Percentiles rank a stretch among this genome's conserved stretches.
These are phyloP conservation scores for Osedax fenrisi DNA, from an alignment of 2,888 invertebrate species.

Conservation along the genomic window DNA sequence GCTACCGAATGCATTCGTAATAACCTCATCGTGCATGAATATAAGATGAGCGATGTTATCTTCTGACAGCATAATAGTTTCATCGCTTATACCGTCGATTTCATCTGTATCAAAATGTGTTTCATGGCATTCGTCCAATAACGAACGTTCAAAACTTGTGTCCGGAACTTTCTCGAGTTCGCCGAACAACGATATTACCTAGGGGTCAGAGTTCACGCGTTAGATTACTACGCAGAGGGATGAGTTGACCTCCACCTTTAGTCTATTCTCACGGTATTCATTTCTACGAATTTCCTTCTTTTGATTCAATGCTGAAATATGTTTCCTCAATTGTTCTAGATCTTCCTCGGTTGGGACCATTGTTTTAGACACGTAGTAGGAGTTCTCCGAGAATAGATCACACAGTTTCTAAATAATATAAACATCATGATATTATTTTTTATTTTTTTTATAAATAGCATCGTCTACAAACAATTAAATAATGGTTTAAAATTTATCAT, in stretches of 20 bases:
- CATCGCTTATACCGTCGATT: background rate
- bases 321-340: background rate
- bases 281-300: background rate
- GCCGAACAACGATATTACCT: background rate
- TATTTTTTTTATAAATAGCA: no score
- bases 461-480: no score
- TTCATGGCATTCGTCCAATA: background rate
- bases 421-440: no score
- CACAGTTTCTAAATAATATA: no score
- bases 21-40: background rate
- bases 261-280: background rate
- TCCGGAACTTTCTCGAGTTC: background rate
- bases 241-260: background rate
- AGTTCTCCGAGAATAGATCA: background rate
- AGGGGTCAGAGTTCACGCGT: background rate
- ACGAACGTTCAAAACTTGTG: background rate
- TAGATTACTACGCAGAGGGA: background rate
- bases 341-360: background rate
- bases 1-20: no score
- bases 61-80: background rate
- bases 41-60: background rate
- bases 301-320: background rate
- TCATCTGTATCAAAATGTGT: background rate
- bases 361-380: background rate
- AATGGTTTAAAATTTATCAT: no score